phyloP scores from a whole-genome alignment of 2,888 invertebrate genomes.

The Gandaritis pyraliata region DNA sequence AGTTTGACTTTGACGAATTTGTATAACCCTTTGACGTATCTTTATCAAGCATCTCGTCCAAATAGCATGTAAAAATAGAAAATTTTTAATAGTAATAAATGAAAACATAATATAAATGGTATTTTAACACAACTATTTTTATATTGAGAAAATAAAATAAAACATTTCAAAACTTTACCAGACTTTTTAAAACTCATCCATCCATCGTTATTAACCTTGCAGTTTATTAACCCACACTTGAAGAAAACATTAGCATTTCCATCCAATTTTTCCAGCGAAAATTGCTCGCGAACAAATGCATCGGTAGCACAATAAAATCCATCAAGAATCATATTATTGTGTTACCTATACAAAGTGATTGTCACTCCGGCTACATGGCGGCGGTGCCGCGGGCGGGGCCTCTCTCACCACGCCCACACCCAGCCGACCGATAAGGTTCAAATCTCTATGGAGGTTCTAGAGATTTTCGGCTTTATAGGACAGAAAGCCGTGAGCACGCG shows the following conservation, averaged over 20 bases:
- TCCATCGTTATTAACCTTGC: not conserved
- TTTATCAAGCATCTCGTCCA: no score
- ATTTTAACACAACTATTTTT: no score
- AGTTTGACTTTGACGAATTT: not conserved
- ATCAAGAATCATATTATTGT: slow-evolving; percentile 84
- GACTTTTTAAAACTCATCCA: not conserved
- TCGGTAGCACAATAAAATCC: slow-evolving; percentile 81
- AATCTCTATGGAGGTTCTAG: slow-evolving; percentile 73
- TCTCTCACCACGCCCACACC: slow-evolving; percentile 69
- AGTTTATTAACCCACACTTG: slow-evolving; percentile 12
- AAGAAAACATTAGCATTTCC: slow-evolving; percentile 43
- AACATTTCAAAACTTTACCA: not conserved
- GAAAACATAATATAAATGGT: no score
- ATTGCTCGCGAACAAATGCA: slow-evolving; percentile 76
- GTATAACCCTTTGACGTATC: no score
- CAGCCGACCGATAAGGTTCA: slow-evolving; percentile 75
- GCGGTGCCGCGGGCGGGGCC: slow-evolving; percentile 72
- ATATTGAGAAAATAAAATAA: not conserved
- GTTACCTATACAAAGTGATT: slow-evolving; percentile 85
- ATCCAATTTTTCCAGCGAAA: slow-evolving; percentile 53
- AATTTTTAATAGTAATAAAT: no score
- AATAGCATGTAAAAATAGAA: no score
- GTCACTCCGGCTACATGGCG: slow-evolving; percentile 80
- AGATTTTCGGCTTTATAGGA: slow-evolving; percentile 77
- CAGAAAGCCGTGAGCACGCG: slow-evolving; percentile 61